A percentile compares a stretch with the other conserved stretches of the same genome.
These are phyloP conservation scores for Bostrychus sinensis DNA, from an alignment of 2,113 vertebrate genomes.

Conservation along the genomic window DNA sequence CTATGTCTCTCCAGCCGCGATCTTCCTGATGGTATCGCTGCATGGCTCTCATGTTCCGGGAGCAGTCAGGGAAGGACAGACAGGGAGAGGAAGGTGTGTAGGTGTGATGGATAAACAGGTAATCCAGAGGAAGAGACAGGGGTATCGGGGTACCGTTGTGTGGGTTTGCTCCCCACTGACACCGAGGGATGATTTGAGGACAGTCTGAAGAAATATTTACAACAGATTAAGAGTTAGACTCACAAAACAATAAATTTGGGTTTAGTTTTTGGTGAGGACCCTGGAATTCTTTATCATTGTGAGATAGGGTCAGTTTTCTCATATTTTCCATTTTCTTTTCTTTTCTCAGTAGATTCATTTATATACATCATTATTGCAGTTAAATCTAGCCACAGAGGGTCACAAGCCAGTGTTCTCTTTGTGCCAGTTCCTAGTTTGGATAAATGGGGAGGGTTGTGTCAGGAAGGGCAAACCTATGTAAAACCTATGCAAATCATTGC, in stretches of 20 bases:
- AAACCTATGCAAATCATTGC: no score
- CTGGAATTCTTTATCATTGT: no score
- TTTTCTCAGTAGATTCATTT: no score
- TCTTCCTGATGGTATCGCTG: slow-evolving; percentile 88
- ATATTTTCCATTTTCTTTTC: no score
- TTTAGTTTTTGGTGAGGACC: no score
- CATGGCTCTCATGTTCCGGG: slow-evolving; percentile 84
- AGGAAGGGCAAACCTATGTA: no score
- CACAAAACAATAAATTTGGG: not conserved
- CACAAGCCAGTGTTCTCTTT: no score
- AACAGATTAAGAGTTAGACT: not conserved
- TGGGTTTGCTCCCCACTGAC: slow-evolving; percentile 86
- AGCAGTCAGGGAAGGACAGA: slow-evolving; percentile 76
- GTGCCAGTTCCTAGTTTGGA: no score
- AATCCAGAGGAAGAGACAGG: slow-evolving; percentile 77
- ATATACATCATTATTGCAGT: no score
- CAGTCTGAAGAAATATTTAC: slow-evolving; percentile 78
- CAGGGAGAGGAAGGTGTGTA: slow-evolving; percentile 82
- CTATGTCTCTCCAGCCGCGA: slow-evolving; percentile 86
- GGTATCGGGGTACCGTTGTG: slow-evolving; percentile 71
- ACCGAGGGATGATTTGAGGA: slow-evolving; percentile 86
- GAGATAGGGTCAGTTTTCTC: no score
- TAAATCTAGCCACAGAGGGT: no score
- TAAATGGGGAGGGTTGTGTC: no score
- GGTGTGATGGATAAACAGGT: slow-evolving; percentile 90